phyloP scores from a whole-genome alignment of 2,797 vertebrate species.

The Microchirus variegatus region DNA sequence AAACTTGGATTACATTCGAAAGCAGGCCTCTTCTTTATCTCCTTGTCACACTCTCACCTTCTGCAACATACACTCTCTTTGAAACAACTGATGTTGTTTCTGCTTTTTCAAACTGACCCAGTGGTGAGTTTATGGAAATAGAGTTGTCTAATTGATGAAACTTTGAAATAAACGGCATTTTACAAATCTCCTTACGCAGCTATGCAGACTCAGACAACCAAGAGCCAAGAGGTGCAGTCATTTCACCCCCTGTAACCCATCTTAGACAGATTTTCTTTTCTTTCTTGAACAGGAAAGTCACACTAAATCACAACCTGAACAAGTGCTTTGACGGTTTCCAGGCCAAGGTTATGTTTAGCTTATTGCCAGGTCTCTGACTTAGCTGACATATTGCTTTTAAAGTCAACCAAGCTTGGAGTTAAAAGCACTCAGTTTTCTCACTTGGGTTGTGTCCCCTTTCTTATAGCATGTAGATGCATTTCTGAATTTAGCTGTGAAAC shows the following conservation, averaged over 20 bases:
- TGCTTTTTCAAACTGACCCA: conserved; percentile 50
- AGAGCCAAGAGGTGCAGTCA: conserved; percentile 18
- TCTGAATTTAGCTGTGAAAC: conserved; percentile 30
- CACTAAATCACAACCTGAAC: conserved; percentile 45
- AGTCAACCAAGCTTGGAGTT: conserved; percentile 29
- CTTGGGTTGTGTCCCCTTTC: conserved; percentile 35
- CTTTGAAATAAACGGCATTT: conserved; percentile 55
- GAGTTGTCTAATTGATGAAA: conserved; percentile 62
- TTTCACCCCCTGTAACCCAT: conserved; percentile 49
- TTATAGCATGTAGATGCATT: conserved; percentile 17
- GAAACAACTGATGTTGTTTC: conserved; percentile 31
- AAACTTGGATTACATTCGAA: conserved; percentile 63
- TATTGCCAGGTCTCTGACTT: conserved; percentile 35
- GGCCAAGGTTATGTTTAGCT: conserved; percentile 43
- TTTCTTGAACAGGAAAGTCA: conserved; percentile 25
- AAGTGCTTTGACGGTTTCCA: conserved; percentile 39
- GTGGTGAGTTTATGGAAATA: conserved; percentile 48
- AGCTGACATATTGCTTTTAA: conserved; percentile 43
- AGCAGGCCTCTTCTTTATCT: conserved; percentile 62
- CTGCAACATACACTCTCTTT: conserved; percentile 13
- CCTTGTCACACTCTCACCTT: conserved; percentile 46
- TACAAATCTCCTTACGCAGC: conserved; percentile 25
- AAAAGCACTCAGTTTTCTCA: conserved; percentile 36
- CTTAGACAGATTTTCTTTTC: conserved; percentile 34
- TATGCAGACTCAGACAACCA: conserved; percentile 19